Percentiles rank a stretch among this genome's conserved stretches.
Conservation (phyloP, 53 echinoderm and acorn worm species). For the Antedon mediterranea region DNA sequence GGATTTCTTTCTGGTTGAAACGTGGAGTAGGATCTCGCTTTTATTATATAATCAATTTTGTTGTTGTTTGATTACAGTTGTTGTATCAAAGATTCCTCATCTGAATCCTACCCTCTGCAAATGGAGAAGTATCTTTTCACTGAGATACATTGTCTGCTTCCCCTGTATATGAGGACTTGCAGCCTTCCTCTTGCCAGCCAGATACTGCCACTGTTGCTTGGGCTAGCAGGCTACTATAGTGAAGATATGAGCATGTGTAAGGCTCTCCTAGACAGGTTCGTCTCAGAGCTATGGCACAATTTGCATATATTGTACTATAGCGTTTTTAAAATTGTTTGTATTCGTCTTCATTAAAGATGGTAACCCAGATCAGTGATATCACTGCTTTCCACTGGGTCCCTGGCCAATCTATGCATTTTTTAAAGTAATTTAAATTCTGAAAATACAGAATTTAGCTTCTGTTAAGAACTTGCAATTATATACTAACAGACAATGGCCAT, state of each 20-base stretch:
- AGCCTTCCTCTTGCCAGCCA: constrained; percentile 14
- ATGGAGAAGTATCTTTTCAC: constrained; percentile 53
- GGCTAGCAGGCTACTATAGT: constrained; percentile 33
- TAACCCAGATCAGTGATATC: no score
- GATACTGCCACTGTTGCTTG: constrained; percentile 43
- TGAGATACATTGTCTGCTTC: constrained; percentile 52
- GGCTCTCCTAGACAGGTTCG: constrained; percentile 69
- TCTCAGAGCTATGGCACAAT: no score
- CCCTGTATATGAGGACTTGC: constrained; percentile 48
- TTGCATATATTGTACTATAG: no score
- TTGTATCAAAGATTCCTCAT: constrained; percentile 33
- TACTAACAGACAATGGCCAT: no score
- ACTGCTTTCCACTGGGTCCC: no score
- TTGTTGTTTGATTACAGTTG: constrained; percentile 20
- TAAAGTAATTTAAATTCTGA: no score
- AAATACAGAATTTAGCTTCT: no score
- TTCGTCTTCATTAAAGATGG: no score
- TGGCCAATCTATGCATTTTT: no score
- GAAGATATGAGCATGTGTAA: constrained; percentile 51
- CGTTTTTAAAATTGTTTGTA: no score
- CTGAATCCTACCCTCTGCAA: constrained; percentile 35
- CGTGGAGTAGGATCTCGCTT: not conserved
- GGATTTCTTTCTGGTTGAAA: no score
- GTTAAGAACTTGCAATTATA: no score
- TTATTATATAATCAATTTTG: not conserved